Evolutionary conservation across 2,888 invertebrate species (phyloP).

Genomic region (Bhutanitis thaidina): DNA sequence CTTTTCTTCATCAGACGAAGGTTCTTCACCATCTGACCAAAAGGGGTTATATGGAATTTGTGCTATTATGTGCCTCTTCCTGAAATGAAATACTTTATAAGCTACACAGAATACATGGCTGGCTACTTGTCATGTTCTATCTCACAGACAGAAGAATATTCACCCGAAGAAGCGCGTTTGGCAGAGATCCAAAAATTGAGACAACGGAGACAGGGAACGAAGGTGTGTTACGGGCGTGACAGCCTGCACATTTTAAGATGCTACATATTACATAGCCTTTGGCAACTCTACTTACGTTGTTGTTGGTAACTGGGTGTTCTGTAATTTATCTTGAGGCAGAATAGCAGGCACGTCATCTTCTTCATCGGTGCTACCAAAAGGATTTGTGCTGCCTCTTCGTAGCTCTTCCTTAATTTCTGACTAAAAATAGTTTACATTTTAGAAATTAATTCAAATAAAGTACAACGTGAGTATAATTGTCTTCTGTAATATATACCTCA

Average conservation of each 20-base stretch:
- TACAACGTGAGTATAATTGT: not conserved
- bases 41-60: conserved; percentile 88
- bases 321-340: conserved; percentile 37
- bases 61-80: conserved; percentile 74
- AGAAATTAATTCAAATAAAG: not conserved
- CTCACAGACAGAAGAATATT: too few relatives aligned
- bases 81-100: conserved; percentile 34
- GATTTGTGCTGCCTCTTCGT: conserved; percentile 80
- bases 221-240: too few relatives aligned
- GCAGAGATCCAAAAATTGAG: too few relatives aligned
- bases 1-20: conserved; percentile 74
- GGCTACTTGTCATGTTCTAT: too few relatives aligned
- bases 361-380: conserved; percentile 84
- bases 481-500: conserved; percentile 38
- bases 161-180: too few relatives aligned
- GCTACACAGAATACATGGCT: too few relatives aligned
- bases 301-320: conserved; percentile 37
- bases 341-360: conserved; percentile 70
- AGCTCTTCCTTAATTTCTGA: conserved; percentile 47
- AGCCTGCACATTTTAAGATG: not conserved
- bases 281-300: conserved; percentile 42
- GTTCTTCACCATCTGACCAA: conserved; percentile 85
- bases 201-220: too few relatives aligned
- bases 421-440: conserved; percentile 18
- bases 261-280: not conserved